Conservation (phyloP, 2,113 vertebrate genomes). For the Notothenia rossii region DNA sequence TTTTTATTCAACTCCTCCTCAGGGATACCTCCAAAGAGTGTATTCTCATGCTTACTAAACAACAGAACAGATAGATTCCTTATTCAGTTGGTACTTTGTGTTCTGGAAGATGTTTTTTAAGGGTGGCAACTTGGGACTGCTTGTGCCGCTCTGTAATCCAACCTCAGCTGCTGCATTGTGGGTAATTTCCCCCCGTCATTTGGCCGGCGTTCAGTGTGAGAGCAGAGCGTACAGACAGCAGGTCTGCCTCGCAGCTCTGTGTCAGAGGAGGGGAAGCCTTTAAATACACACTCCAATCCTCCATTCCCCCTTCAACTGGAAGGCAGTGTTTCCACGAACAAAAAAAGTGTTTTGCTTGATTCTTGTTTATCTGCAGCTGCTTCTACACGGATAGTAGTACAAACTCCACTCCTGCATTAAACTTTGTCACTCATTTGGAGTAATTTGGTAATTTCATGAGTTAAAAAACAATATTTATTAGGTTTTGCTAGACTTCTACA, state of each 20-base stretch:
- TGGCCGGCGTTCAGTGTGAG: constrained; percentile 59
- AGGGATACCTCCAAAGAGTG: too few species aligned
- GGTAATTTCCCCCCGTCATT: constrained; percentile 57
- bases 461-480: not conserved
- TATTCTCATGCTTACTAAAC: not conserved
- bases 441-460: not conserved
- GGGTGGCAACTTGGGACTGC: constrained; percentile 17
- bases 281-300: constrained; percentile 62
- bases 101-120: constrained; percentile 35
- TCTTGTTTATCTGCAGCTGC: not conserved
- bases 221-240: constrained; percentile 59
- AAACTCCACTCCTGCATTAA: not conserved
- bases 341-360: not conserved
- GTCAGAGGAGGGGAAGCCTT: constrained; percentile 48
- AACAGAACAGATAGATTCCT: constrained; percentile 1
- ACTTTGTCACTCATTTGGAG: not conserved
- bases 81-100: constrained; percentile 14
- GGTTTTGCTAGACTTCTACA: too few species aligned
- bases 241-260: constrained; percentile 69
- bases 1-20: not conserved
- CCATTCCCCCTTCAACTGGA: not conserved
- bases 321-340: not conserved
- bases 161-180: constrained; percentile 30
- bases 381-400: not conserved
- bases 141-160: constrained; percentile 42